Evolutionary conservation across 1,140 invertebrate species (phyloP), one percentile per base, ranked within the genome.

Genomic region (Tetramorium parvispinum): DNA sequence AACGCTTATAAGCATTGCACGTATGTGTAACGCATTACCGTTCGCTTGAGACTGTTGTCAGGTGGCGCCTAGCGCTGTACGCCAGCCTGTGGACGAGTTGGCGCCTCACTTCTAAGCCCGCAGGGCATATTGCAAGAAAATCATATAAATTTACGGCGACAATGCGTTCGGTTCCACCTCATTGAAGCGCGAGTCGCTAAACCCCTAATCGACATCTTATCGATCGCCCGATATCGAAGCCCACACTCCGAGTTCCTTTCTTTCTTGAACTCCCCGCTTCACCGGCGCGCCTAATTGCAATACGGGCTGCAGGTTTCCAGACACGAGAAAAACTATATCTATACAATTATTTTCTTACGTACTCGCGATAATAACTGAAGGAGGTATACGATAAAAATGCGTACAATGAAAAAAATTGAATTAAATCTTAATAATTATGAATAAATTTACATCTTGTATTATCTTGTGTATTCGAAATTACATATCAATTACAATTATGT

Each of bases 131-230:
- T 59, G 88, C 77, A 63, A 91, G 88, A 81, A 91, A 92, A 92
- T 89, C 78, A 68, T 70, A 87, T 91, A 88, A 32, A 92, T 92
- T 92, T 88, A 91, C 86, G 37, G 70, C 85, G 85, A 92, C 89
- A 91, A 92, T 91, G 61, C 71, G 40, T 53, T 32, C 82, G 57
- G 91, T 91, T 92, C 89, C 85, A 87, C 87, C 75, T 91, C 91
- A 85, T 88, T 87, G 88, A 89, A 90, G 78, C 85, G 75, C 46
- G 51, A 85, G 65, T 49, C 57, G 77, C 55, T 78, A 65, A 89
- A 85, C 88, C 76, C 76, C 81, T 91, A 91, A 91, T 91, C 90
- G 81, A 11, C 59, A 21, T 10, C 55, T 87, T 88, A 91, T 91
- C 87, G 85, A 88, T 91, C 87, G 55, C 51, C 6, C 55, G 40